Percentiles rank a stretch among this genome's conserved stretches.
These are phyloP conservation scores for Phaenicophaeus curvirostris DNA, from an alignment of 2,797 vertebrate species.

Conservation along the genomic window DNA sequence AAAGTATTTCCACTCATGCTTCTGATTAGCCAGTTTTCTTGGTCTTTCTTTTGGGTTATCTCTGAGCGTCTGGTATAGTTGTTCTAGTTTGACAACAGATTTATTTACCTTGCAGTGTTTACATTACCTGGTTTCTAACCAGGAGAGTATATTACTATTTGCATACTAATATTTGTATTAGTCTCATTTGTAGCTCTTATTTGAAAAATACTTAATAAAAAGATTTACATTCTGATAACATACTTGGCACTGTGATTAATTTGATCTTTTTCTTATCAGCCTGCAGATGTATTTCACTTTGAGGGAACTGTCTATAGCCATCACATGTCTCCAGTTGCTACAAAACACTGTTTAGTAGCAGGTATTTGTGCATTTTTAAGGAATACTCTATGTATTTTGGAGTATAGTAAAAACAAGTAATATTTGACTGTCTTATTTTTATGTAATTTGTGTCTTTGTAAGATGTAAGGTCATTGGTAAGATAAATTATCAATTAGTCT, in stretches of 20 bases:
- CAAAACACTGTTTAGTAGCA: constrained; percentile 94
- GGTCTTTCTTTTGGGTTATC: neutral
- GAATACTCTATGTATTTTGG: neutral
- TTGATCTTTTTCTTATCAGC: constrained; percentile 75
- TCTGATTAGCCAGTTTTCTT: neutral
- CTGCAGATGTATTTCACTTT: constrained; percentile 92
- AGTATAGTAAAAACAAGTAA: neutral
- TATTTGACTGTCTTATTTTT: neutral
- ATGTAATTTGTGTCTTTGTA: neutral
- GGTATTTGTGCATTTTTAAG: constrained; percentile 74
- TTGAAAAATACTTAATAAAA: neutral
- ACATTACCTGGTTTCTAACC: neutral
- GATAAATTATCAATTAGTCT: neutral
- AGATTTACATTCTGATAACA: neutral
- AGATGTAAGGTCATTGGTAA: neutral
- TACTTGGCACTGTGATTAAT: neutral
- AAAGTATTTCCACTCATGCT: neutral
- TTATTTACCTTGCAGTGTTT: neutral
- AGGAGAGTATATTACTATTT: neutral
- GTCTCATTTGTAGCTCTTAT: neutral
- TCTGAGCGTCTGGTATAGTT: neutral
- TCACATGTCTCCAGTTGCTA: constrained; percentile 93
- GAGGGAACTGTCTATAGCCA: constrained; percentile 93
- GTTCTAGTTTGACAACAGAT: neutral
- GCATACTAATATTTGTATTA: neutral